Conservation (phyloP, 1,140 invertebrate genomes). For the Medauroidea extradentata region DNA sequence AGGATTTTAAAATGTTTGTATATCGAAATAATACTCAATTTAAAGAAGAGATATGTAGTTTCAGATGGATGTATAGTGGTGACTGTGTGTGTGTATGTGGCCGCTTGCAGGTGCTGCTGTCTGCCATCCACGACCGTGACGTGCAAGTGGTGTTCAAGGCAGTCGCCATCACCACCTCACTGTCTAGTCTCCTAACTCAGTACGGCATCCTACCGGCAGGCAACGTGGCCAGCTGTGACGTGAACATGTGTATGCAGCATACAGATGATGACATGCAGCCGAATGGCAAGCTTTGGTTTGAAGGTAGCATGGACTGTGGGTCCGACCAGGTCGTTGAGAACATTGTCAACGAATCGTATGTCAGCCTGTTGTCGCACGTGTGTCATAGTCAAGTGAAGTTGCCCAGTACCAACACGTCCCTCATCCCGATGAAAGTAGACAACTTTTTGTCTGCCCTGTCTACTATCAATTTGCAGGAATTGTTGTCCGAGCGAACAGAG, state of each 20-base stretch:
- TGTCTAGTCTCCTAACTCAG: slow-evolving; percentile 53
- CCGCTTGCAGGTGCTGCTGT: slow-evolving; percentile 53
- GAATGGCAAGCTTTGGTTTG: too few species aligned
- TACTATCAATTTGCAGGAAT: slow-evolving; percentile 48
- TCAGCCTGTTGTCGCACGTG: slow-evolving; percentile 52
- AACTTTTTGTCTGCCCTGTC: slow-evolving; percentile 52
- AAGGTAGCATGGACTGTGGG: background rate
- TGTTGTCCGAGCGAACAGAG: slow-evolving; percentile 49
- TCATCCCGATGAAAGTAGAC: slow-evolving; percentile 45
- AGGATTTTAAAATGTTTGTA: too few species aligned
- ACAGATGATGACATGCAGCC: too few species aligned
- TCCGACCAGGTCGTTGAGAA: slow-evolving; percentile 46
- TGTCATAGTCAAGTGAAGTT: slow-evolving; percentile 44
- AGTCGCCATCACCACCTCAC: slow-evolving; percentile 49
- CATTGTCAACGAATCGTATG: slow-evolving; percentile 52
- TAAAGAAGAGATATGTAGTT: too few species aligned
- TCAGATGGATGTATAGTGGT: too few species aligned
- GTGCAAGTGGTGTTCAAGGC: slow-evolving; percentile 60
- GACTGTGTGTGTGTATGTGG: too few species aligned
- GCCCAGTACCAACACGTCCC: too few species aligned
- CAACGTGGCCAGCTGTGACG: slow-evolving; percentile 17
- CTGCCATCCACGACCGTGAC: slow-evolving; percentile 64
- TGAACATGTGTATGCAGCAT: too few species aligned
- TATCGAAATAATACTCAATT: too few species aligned
- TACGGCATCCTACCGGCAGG: slow-evolving; percentile 36